Evolutionary conservation across 1,140 invertebrate genomes (phyloP).

Genomic region (Psilanteris sp.): DNA sequence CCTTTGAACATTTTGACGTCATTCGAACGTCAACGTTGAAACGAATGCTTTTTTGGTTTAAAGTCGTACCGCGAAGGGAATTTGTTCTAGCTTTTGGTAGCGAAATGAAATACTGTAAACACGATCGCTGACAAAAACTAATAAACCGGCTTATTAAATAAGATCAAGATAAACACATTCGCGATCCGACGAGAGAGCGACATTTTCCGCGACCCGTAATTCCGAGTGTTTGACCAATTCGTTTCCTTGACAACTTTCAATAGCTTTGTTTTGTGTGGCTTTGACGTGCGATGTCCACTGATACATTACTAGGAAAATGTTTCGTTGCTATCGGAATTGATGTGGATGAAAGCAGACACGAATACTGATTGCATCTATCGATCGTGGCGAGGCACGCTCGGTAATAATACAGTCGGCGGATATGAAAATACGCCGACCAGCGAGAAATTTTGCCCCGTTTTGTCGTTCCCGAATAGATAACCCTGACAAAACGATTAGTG

Average conservation of each 20-base stretch:
- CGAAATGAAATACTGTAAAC: slow-evolving; percentile 3
- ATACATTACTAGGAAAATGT: slow-evolving; percentile 51
- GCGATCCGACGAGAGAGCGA: slow-evolving; percentile 4
- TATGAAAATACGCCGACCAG: slow-evolving; percentile 30
- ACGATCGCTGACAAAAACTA: slow-evolving; percentile 6
- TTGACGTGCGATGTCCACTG: slow-evolving; percentile 58
- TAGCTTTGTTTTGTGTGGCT: slow-evolving; percentile 70
- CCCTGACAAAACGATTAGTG: background rate
- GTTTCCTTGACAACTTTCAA: slow-evolving; percentile 75
- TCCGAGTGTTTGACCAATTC: slow-evolving; percentile 70
- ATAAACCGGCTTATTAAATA: slow-evolving; percentile 38
- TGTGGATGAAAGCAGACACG: slow-evolving; percentile 50
- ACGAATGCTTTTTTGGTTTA: too few species aligned
- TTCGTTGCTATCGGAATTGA: slow-evolving; percentile 52
- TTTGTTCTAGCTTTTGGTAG: too few species aligned
- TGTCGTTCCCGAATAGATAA: background rate
- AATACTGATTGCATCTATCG: slow-evolving; percentile 64
- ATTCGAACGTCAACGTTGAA: too few species aligned
- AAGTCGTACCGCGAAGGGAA: too few species aligned
- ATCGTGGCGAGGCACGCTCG: slow-evolving; percentile 30
- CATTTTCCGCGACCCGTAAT: slow-evolving; percentile 18
- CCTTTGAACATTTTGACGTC: too few species aligned
- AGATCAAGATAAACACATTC: slow-evolving; percentile 37
- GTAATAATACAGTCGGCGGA: slow-evolving; percentile 31
- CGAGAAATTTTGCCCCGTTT: slow-evolving; percentile 21